phyloP scores from a whole-genome alignment of 2,888 invertebrate species.

The Sminthurides aquaticus region DNA sequence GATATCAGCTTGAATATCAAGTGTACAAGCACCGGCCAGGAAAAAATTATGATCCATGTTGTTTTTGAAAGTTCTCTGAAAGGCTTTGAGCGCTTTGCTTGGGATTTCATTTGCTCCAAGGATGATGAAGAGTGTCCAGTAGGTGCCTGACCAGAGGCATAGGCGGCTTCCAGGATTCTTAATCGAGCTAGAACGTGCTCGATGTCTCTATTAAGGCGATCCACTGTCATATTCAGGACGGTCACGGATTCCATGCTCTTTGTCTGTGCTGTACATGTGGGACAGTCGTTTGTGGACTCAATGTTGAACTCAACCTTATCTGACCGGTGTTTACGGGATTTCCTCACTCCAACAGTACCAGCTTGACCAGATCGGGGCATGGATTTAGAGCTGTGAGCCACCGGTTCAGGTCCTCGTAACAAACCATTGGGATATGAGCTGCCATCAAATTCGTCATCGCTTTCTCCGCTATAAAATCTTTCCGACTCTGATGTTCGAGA shows the following conservation, averaged over 20 bases:
- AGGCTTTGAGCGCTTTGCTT: conserved; percentile 48
- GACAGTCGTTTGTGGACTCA: neutral
- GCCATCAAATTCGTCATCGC: conserved; percentile 32
- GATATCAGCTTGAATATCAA: conserved; percentile 38
- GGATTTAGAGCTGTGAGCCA: conserved; percentile 2
- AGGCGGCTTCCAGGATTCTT: conserved; percentile 40
- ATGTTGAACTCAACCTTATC: conserved; percentile 1
- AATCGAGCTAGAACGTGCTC: conserved; percentile 40
- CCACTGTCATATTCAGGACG: conserved; percentile 34
- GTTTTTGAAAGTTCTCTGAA: conserved; percentile 55
- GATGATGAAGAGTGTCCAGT: neutral
- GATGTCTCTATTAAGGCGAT: conserved; percentile 38
- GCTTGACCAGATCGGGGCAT: neutral
- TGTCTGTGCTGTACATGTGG: neutral
- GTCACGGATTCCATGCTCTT: conserved; percentile 12
- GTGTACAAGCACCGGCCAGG: conserved; percentile 60
- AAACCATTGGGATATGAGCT: neutral
- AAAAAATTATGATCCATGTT: conserved; percentile 55
- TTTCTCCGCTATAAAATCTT: conserved; percentile 44
- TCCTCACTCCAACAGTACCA: neutral
- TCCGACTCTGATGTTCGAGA: conserved; percentile 38
- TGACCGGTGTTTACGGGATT: neutral
- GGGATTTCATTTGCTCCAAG: neutral
- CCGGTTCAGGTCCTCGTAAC: neutral
- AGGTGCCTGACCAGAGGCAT: conserved; percentile 27